Evolutionary conservation across 2,113 vertebrate genomes (phyloP).

Genomic region (Prionailurus bengalensis): DNA sequence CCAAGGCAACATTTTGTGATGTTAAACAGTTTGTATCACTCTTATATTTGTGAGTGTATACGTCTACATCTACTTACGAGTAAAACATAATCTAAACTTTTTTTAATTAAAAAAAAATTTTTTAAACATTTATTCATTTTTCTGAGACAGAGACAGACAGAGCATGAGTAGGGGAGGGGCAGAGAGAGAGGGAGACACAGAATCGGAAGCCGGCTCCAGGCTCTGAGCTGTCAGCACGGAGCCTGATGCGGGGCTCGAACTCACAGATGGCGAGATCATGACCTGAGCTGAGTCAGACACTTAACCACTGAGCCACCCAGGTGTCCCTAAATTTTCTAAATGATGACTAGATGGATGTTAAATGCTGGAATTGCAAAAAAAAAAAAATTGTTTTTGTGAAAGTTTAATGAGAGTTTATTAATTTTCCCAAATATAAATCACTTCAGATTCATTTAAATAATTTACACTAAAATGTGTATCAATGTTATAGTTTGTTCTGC

Average conservation of each 20-base stretch:
- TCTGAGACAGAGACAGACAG: no score
- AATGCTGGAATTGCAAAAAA: background rate
- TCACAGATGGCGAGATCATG: no score
- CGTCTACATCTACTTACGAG: background rate
- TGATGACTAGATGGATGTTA: background rate
- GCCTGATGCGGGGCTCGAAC: no score
- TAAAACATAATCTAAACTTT: background rate
- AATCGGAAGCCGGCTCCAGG: no score
- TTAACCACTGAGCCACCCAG: no score
- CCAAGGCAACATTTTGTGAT: background rate
- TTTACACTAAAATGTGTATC: slow-evolving; percentile 22
- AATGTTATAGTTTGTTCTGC: slow-evolving; percentile 35
- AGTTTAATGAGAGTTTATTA: background rate
- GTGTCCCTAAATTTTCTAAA: background rate
- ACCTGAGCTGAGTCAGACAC: no score
- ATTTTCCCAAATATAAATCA: background rate
- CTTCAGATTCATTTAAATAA: slow-evolving; percentile 31
- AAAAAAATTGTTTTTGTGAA: background rate
- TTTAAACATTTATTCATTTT: no score
- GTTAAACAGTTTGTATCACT: background rate
- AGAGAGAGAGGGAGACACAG: no score
- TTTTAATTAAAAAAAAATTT: no score
- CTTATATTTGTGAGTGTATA: background rate
- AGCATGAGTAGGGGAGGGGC: no score
- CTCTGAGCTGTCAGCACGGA: no score